phyloP scores from a whole-genome alignment of 2,888 invertebrate genomes.

The Loripinus fragilis region DNA sequence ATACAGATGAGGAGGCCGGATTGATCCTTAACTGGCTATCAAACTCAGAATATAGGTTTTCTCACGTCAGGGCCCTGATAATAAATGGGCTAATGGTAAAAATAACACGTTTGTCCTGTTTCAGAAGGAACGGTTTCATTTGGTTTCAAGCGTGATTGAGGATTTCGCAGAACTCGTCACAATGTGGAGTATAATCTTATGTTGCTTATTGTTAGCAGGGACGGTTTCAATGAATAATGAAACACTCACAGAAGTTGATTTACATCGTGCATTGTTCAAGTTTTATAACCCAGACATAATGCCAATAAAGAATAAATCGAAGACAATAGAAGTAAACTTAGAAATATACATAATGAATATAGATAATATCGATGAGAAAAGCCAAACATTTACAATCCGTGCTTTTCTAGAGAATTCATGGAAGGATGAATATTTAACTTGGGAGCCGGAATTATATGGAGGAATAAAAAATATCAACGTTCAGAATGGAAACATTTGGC shows the following conservation, averaged over 20 bases:
- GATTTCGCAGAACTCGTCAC: not conserved
- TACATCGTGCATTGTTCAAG: conserved; percentile 25
- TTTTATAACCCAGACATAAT: conserved; percentile 42
- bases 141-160: not conserved
- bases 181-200: not conserved
- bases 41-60: too few species aligned
- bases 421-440: conserved; percentile 50
- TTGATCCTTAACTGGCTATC: too few species aligned
- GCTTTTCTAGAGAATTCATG: conserved; percentile 53
- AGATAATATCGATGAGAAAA: conserved; percentile 53
- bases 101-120: not conserved
- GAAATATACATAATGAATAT: conserved; percentile 46
- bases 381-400: conserved; percentile 47
- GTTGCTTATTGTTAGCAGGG: not conserved
- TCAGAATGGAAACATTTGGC: conserved; percentile 40
- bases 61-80: too few species aligned
- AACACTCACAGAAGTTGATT: conserved; percentile 10
- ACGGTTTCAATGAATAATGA: not conserved
- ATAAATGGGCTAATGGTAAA: not conserved
- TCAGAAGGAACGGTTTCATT: not conserved
- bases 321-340: conserved; percentile 32
- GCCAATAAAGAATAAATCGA: conserved; percentile 24
- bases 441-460: conserved; percentile 38
- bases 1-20: too few species aligned
- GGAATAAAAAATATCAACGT: conserved; percentile 44